Conservation (phyloP, 2,797 vertebrate species). For the Holocentrus rufus region DNA sequence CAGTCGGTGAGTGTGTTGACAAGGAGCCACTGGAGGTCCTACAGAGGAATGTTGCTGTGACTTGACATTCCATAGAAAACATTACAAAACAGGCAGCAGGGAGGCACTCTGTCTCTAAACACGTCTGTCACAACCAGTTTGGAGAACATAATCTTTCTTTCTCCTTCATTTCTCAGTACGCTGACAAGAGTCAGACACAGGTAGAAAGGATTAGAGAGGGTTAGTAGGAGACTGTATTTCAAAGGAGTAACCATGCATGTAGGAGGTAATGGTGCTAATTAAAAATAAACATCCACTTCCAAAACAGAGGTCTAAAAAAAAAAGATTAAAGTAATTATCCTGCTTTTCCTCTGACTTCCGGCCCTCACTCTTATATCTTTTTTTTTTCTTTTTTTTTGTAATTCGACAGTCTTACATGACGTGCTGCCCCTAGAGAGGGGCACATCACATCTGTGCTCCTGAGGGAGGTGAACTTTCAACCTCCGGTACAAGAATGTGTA, state of each 20-base stretch:
- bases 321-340: conserved; percentile 15
- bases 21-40: conserved; percentile 13
- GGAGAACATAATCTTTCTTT: conserved; percentile 10
- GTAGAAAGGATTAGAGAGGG: conserved; percentile 1
- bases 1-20: conserved; percentile 29
- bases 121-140: conserved; percentile 20
- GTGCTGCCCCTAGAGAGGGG: conserved; percentile 30
- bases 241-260: conserved; percentile 31
- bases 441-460: conserved; percentile 66
- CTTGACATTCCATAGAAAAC: conserved; percentile 34
- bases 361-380: not conserved
- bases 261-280: conserved; percentile 62
- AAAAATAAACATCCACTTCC: conserved; percentile 69
- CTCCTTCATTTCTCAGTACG: not conserved
- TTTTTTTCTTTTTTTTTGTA: not conserved
- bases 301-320: conserved; percentile 9
- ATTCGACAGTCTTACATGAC: not conserved
- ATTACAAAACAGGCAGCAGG: conserved; percentile 27
- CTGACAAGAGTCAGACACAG: conserved; percentile 12
- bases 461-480: conserved; percentile 57
- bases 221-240: conserved; percentile 6
- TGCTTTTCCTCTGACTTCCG: conserved; percentile 5
- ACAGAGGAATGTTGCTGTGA: conserved; percentile 31
- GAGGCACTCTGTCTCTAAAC: conserved; percentile 50
- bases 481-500: conserved; percentile 62